Conservation (phyloP, 2,797 vertebrate genomes). For the Danio jaintianensis region DNA sequence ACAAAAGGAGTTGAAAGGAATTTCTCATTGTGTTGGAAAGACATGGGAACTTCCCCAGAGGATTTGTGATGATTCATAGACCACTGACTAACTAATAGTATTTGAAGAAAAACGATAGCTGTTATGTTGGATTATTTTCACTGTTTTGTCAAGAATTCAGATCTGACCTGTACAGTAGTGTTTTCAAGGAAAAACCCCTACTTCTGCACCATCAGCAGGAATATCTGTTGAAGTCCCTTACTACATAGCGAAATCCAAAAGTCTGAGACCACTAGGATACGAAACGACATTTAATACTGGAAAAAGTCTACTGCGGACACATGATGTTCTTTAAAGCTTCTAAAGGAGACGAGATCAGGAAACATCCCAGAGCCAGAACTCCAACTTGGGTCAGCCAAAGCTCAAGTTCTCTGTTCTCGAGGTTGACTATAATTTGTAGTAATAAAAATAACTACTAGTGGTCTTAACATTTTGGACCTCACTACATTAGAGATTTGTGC, state of each 20-base stretch:
- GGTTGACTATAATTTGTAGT: not conserved
- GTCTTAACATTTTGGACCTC: not conserved
- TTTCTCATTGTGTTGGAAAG: constrained; percentile 26
- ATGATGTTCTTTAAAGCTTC: not conserved
- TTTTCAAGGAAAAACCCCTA: constrained; percentile 9
- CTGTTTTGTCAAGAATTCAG: constrained; percentile 18
- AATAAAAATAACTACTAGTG: not conserved
- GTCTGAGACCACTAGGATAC: constrained; percentile 1
- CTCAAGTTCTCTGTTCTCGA: too few species aligned
- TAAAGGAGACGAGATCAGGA: not conserved
- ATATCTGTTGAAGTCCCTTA: not conserved
- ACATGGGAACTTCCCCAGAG: constrained; percentile 24
- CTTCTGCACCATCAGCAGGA: constrained; percentile 21
- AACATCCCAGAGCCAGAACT: too few species aligned
- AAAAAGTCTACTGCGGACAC: not conserved
- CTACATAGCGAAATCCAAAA: not conserved
- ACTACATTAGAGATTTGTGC: not conserved
- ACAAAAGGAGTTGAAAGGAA: constrained; percentile 21
- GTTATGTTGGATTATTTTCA: constrained; percentile 12
- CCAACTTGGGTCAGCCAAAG: too few species aligned
- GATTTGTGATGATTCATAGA: constrained; percentile 22
- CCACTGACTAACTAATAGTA: constrained; percentile 13
- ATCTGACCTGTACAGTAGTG: constrained; percentile 1
- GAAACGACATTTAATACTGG: not conserved
- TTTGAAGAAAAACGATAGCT: not conserved